A percentile compares a stretch with the other conserved stretches of the same genome.
Conservation (phyloP, 2,797 vertebrate genomes). For the Macropodus opercularis region DNA sequence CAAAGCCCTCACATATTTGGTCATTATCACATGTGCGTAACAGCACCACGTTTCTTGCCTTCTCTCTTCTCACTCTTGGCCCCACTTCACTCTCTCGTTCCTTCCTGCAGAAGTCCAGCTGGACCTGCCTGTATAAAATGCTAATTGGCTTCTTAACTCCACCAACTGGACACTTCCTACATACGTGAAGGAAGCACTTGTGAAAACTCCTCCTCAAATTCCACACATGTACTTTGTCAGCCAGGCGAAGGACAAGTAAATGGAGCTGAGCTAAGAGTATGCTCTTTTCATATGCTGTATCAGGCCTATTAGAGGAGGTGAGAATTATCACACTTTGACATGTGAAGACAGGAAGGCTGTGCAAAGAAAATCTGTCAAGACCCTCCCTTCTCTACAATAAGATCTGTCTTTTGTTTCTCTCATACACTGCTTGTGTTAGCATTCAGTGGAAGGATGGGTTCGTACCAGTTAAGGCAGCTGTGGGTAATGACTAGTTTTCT, state of each 20-base stretch:
- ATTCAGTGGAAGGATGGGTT: constrained; percentile 34
- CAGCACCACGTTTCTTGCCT: constrained; percentile 27
- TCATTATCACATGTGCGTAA: constrained; percentile 35
- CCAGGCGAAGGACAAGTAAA: constrained; percentile 8
- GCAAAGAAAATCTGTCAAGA: constrained; percentile 27
- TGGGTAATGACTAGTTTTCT: constrained; percentile 14
- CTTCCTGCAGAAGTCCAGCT: constrained; percentile 26
- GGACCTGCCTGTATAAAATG: constrained; percentile 38
- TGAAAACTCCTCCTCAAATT: constrained; percentile 15
- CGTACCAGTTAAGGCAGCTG: constrained; percentile 42
- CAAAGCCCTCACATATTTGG: constrained; percentile 29
- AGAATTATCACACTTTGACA: constrained; percentile 62
- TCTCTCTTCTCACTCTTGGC: constrained; percentile 25
- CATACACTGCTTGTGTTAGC: background rate
- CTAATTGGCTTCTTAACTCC: constrained; percentile 34
- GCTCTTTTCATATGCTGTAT: constrained; percentile 34
- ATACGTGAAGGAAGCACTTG: constrained; percentile 7
- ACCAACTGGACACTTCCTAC: constrained; percentile 24
- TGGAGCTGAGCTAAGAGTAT: constrained; percentile 20
- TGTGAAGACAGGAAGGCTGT: constrained; percentile 37
- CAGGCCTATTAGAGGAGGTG: constrained; percentile 56
- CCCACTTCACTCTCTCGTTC: constrained; percentile 16
- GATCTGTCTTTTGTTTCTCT: background rate
- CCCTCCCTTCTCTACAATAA: background rate
- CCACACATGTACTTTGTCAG: constrained; percentile 15